Base-by-base conservation (phyloP, 1,140 invertebrate species). In the Holcopasites calliopsidis region DNA sequence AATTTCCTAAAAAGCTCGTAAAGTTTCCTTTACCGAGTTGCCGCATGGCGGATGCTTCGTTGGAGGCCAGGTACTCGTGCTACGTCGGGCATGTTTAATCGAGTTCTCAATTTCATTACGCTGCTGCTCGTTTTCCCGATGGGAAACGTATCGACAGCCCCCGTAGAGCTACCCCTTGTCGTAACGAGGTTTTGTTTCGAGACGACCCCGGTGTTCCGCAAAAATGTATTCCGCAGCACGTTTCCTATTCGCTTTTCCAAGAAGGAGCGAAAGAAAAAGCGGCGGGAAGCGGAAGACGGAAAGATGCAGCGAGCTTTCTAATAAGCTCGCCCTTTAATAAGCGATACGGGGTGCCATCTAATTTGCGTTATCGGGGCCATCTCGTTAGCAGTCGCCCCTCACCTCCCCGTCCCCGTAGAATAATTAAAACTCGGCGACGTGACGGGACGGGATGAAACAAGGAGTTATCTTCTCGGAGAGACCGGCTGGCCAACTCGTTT, bases 271-370 rank as follows among this genome's bases (percentile, higher is more conserved):
- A 38, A 38, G 21, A 18, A 18, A 23, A 16, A 6, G 4, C 28
- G 8, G 3, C 18, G 21, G 1, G 18, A 33, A 3, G n/a, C 1
- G 23, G 28, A 16, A 21, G 16, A 33, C 21, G 50, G 38, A 54
- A 50, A 54, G 33, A 65, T 42, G 26, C 31, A 40, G 21, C 54
- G 40, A 60, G 50, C 40, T 66, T 74, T 66, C 71, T 74, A 74
- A 74, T 66, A 74, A 74, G 62, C 38, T 40, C 33, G 71, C 42
- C 71, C 71, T 66, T 74, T 74, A 74, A 74, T 55, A 74, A 74
- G 71, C 71, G 62, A 74, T 74, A 49, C 31, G 31, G 35, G 44
- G 28, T 54, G 50, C 71, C 71, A 74, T 66, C 50, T 74, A 74
- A 74, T 74, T 74, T 74, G 52, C 62, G 71, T 74, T 74, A 74